Evolutionary conservation across 2,888 invertebrate genomes (phyloP), one percentile per base, ranked within the genome.

Genomic region (Chrysotoxum bicinctum): DNA sequence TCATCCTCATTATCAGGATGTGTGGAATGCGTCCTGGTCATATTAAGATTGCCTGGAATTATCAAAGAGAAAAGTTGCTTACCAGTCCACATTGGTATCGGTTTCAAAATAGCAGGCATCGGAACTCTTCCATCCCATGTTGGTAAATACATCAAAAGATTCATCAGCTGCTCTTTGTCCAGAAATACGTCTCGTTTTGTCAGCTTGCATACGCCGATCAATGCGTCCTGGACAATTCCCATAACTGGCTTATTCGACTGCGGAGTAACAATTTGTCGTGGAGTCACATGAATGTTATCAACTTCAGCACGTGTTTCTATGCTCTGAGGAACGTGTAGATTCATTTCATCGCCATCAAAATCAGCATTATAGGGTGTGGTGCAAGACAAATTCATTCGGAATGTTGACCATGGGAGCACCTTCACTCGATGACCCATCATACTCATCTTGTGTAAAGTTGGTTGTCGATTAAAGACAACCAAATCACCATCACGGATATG

Each of bases 81-180:
- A 37, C 96, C 98, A 35, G 98, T 98, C 98, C 98, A 98, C 64
- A 98, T 91, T 0, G 97, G 97, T 90, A 96, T 96, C 0, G 98
- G 98, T 92, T 98, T 98, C 80, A 98, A 93, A 97, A 98, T 87
- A 12, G 81, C 81, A 6, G 88, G 88, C 90, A 97, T 96, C 0
- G 99, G 99, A 94, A 99, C 96, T 93, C 98, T 97, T 23, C 99
- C 99, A 93, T 99, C 97, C 99, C 99, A 99, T 88, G 96, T 97
- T 0, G 99, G 99, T 90, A 99, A 94, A 90, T 97, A 97, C 98
- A 99, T 98, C 19, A 99, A 94, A 70, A 99, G 93, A 91, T 98
- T 98, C 98, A 99, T 99, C 93, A 99, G 96, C 92, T 98, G 97
- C 90, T 97, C 97, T 92, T 97, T 97, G 83, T 97, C 98, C 14